Percentiles rank a stretch among this genome's conserved stretches.
Conservation (phyloP, 2,888 invertebrate genomes). For the Atethmia centrago region DNA sequence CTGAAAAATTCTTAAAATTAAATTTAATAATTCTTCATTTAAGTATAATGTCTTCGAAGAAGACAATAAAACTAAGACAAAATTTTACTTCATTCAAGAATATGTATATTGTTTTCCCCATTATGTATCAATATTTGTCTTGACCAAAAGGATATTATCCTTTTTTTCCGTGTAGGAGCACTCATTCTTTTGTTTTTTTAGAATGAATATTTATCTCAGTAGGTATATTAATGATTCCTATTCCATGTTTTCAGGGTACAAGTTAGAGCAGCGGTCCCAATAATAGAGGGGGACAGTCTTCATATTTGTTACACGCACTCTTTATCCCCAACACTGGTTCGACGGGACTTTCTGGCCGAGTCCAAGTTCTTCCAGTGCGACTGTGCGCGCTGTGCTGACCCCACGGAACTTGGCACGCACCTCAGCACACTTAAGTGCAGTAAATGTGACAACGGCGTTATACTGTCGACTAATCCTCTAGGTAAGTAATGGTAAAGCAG, state of each 20-base stretch:
- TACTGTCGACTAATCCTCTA: conserved; percentile 92
- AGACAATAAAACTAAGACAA: too few relatives aligned
- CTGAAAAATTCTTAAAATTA: too few relatives aligned
- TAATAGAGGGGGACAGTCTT: conserved; percentile 92
- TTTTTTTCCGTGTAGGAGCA: too few relatives aligned
- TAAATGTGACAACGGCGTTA: conserved; percentile 93
- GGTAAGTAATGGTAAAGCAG: conserved; percentile 90
- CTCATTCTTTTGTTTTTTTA: too few relatives aligned
- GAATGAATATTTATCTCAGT: not conserved
- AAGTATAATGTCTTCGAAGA: too few relatives aligned
- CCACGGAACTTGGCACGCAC: conserved; percentile 95
- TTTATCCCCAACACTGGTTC: conserved; percentile 93
- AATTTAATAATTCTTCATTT: too few relatives aligned
- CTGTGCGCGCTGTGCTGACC: conserved; percentile 94
- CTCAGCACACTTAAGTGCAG: conserved; percentile 95
- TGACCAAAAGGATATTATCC: too few relatives aligned
- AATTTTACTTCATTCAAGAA: too few relatives aligned
- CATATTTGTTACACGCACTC: conserved; percentile 94
- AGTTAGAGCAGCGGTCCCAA: conserved; percentile 92
- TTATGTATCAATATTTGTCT: too few relatives aligned
- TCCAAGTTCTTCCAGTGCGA: conserved; percentile 95
- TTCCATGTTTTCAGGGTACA: conserved; percentile 89
- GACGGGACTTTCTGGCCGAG: conserved; percentile 92
- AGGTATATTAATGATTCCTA: not conserved
- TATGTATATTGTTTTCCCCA: too few relatives aligned